A percentile compares a stretch with the other conserved stretches of the same genome.
Conservation (phyloP, 2,797 vertebrate species). For the Clamator glandarius region DNA sequence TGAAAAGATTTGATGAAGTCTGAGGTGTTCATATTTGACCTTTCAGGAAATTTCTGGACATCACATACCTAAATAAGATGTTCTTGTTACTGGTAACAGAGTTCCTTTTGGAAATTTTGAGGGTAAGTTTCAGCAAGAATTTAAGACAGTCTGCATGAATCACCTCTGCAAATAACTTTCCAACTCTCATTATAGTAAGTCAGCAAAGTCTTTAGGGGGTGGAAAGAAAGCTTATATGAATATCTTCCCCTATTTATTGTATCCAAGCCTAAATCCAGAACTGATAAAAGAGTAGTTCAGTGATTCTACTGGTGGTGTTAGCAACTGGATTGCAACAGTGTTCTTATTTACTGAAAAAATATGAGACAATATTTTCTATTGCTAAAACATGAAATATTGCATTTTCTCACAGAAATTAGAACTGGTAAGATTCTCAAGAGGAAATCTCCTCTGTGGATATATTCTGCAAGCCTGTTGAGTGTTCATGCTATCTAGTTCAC, state of each 20-base stretch:
- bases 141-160: neutral
- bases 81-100: neutral
- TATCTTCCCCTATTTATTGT: neutral
- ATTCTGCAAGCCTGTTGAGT: neutral
- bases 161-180: neutral
- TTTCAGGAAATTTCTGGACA: neutral
- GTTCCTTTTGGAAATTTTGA: neutral
- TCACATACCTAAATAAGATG: neutral
- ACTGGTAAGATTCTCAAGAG: neutral
- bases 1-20: neutral
- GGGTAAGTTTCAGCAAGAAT: neutral
- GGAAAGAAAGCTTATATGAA: neutral
- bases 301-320: rapidly evolving
- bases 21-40: neutral
- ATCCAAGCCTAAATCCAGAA: neutral
- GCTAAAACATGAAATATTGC: neutral
- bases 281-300: neutral
- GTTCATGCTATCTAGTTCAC: neutral
- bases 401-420: neutral
- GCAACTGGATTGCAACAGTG: neutral
- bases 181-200: neutral
- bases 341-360: neutral
- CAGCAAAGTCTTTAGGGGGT: neutral
- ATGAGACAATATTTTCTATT: neutral
- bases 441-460: neutral